These are phyloP conservation scores for Dicyrtomina minuta DNA, from an alignment of 2,888 invertebrate species.

Conservation along the genomic window DNA sequence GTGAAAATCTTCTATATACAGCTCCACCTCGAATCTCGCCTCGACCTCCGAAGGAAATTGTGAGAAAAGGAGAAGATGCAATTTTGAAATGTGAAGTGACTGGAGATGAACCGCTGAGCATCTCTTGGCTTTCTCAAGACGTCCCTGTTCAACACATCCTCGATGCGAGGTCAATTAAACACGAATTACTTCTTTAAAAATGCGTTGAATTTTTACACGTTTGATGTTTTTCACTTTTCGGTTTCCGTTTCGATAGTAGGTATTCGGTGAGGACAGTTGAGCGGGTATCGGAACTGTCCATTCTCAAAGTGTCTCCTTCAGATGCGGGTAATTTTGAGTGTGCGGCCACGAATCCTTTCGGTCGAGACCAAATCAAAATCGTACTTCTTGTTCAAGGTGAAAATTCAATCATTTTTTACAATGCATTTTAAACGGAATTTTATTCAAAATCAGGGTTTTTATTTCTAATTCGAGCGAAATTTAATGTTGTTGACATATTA, in stretches of 20 bases:
- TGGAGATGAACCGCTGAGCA: slow-evolving; percentile 51
- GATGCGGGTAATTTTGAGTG: slow-evolving; percentile 66
- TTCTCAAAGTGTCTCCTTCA: slow-evolving; percentile 61
- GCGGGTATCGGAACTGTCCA: slow-evolving; percentile 61
- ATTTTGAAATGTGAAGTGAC: slow-evolving; percentile 55
- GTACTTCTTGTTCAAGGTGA: slow-evolving; percentile 59
- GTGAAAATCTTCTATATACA: too few relatives aligned
- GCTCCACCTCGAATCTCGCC: slow-evolving; percentile 33
- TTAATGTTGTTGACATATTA: too few relatives aligned
- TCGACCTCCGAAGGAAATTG: slow-evolving; percentile 53
- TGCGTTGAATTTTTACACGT: too few relatives aligned
- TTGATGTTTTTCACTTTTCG: too few relatives aligned
- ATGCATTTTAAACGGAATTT: too few relatives aligned
- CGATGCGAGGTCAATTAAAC: too few relatives aligned
- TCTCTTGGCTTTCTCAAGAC: slow-evolving; percentile 20
- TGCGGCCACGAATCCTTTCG: slow-evolving; percentile 65
- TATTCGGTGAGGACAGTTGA: slow-evolving; percentile 14
- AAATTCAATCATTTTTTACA: too few relatives aligned
- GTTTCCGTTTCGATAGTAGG: slow-evolving; percentile 6
- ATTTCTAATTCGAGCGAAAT: too few relatives aligned
- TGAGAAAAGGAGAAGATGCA: slow-evolving; percentile 53
- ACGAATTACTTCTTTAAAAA: too few relatives aligned
- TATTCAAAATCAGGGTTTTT: too few relatives aligned
- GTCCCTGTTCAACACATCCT: not conserved
- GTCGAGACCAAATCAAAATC: slow-evolving; percentile 61